Base-by-base conservation (phyloP, 2,113 vertebrate species). In the Rhizomys pruinosus region DNA sequence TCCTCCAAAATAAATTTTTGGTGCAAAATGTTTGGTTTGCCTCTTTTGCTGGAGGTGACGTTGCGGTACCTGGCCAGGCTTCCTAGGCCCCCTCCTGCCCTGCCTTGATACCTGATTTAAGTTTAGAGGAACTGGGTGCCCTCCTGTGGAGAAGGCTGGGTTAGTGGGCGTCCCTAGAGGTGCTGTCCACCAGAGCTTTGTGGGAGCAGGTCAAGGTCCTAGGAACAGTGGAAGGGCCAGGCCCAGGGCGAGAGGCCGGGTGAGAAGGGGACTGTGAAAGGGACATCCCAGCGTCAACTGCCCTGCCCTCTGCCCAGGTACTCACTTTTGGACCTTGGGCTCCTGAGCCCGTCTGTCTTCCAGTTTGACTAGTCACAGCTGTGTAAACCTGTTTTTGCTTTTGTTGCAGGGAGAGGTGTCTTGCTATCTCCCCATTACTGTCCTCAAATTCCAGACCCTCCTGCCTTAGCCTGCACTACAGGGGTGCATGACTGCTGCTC, bases 1-100 rank as follows among this genome's bases (percentile, higher is more conserved):
- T 93, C 71, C 34, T 84, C 55, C 52, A 29, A 68, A 95, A 95
- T 96, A 97, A 91, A 97, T 5, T 22, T 19, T 2, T 85, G 34
- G 34, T 66, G 76, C 27, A 22, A 69, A 87, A 32, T 80, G 10
- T 55, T 59, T 57, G 20, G 66, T 34, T 66, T 63, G 10, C 84
- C 29, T 91, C 3, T 85, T 80, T 44, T 42, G 19, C 34, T 23
- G 32, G 10, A 44, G 27, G 59, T 32, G 27, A 84, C 72, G 81
- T 57, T 86, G 69, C 32, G 32, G 81, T 25, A 87, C 7, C 57
- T 66, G 29, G 71, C 37, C 20, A 25, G 23, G 42, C 8, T 6
- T 23, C 13, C 11, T 39, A 71, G 55, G 23, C 34, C 57, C 42
- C 66, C 47, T 29, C 59, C 42, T n/a, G 32, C 32, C 68, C 47